phyloP scores from a whole-genome alignment of 92 coral and sea anemone genomes.

The Umimayanthus kanabou region DNA sequence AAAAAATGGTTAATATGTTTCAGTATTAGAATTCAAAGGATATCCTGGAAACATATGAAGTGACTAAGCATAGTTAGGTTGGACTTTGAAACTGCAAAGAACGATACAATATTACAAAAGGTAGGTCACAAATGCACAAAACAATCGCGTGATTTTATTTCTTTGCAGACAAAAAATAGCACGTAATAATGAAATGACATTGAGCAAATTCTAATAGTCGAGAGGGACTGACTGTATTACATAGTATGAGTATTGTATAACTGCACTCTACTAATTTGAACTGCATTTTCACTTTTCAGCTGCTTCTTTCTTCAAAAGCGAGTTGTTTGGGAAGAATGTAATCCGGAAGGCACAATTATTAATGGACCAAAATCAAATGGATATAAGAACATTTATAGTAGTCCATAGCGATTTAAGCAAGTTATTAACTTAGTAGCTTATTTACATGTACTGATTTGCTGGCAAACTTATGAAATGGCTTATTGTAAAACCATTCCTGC shows the following conservation, averaged over 20 bases:
- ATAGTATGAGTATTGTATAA: background rate
- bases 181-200: background rate
- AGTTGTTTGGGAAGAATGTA: background rate
- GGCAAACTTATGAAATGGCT: background rate
- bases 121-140: background rate
- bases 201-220: background rate
- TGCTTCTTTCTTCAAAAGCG: background rate
- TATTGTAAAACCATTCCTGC: constrained; percentile 27
- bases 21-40: too few species aligned
- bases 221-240: background rate
- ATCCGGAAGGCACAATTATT: background rate
- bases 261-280: background rate
- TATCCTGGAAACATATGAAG: background rate
- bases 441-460: background rate
- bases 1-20: background rate
- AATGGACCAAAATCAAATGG: background rate
- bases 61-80: background rate
- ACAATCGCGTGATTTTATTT: too few species aligned
- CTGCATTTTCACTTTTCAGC: background rate
- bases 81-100: background rate
- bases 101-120: background rate
- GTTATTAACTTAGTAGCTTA: too few species aligned
- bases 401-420: too few species aligned
- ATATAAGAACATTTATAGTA: background rate
- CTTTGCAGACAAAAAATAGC: background rate